Conservation (phyloP, 2,888 invertebrate genomes). For the Orthosia gothica region DNA sequence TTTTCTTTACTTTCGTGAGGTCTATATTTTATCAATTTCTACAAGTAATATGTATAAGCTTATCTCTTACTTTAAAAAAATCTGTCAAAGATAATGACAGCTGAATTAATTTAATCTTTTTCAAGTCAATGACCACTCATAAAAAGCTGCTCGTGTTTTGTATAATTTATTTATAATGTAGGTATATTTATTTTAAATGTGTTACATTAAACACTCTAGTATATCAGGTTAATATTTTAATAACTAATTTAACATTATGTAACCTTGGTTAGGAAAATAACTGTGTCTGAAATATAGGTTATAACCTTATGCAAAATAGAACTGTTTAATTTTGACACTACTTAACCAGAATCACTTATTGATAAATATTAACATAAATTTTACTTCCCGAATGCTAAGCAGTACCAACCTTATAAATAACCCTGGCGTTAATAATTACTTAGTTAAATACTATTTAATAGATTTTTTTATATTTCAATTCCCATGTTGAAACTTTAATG, state of each 20-base stretch:
- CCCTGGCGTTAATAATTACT: background rate
- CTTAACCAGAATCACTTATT: background rate
- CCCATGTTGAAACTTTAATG: background rate
- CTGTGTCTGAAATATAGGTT: background rate
- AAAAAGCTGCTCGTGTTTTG: slow-evolving; percentile 61
- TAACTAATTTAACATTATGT: slow-evolving; percentile 5
- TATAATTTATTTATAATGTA: slow-evolving; percentile 52
- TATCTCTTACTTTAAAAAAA: slow-evolving; percentile 40
- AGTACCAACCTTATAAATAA: background rate
- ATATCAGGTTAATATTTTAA: slow-evolving; percentile 2
- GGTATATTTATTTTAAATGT: slow-evolving; percentile 34
- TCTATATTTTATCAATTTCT: slow-evolving; percentile 28
- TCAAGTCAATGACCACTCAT: slow-evolving; percentile 70
- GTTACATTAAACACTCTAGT: slow-evolving; percentile 34
- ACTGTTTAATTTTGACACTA: background rate
- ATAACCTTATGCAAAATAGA: background rate
- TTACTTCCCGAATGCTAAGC: background rate
- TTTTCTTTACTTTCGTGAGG: slow-evolving; percentile 16
- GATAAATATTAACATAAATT: background rate
- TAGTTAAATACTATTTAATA: background rate
- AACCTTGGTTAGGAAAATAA: background rate
- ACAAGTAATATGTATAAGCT: slow-evolving; percentile 1
- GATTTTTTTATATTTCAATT: background rate
- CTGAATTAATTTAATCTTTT: slow-evolving; percentile 64
- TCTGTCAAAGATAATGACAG: slow-evolving; percentile 58